Conservation (phyloP, 2,797 vertebrate genomes). For the Enteromius argenteus region DNA sequence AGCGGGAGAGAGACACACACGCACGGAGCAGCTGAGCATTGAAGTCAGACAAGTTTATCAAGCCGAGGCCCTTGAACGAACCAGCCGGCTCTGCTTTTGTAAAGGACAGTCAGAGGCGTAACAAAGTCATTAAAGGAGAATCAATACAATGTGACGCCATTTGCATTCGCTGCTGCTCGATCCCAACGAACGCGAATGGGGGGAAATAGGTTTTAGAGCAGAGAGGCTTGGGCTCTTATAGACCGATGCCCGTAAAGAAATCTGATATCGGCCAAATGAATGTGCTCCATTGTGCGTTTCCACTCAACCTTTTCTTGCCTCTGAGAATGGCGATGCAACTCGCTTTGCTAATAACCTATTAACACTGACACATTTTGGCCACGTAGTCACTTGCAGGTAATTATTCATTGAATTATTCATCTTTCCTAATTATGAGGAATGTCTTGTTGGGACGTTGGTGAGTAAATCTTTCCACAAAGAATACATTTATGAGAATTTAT, state of each 20-base stretch:
- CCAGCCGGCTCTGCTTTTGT: conserved; percentile 51
- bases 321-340: conserved; percentile 3
- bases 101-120: conserved; percentile 55
- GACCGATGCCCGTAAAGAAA: conserved; percentile 24
- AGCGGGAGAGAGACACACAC: conserved; percentile 18
- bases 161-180: conserved; percentile 44
- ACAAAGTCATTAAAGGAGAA: conserved; percentile 61
- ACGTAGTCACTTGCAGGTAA: not conserved
- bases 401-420: not conserved
- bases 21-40: conserved; percentile 44
- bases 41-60: conserved; percentile 64
- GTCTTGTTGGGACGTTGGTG: not conserved
- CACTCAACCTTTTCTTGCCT: conserved; percentile 20
- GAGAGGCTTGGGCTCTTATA: conserved; percentile 7
- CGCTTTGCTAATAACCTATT: conserved; percentile 16
- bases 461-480: conserved; percentile 9
- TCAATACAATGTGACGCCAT: conserved; percentile 58
- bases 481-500: not conserved
- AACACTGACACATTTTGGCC: conserved; percentile 5
- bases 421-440: not conserved
- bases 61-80: conserved; percentile 58
- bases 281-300: conserved; percentile 30
- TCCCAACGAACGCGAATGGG: conserved; percentile 29
- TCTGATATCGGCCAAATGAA: conserved; percentile 40
- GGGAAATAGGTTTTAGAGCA: conserved; percentile 44